Evolutionary conservation across 2,888 invertebrate species (phyloP).

Genomic region (Caenorhabditis sp.): DNA sequence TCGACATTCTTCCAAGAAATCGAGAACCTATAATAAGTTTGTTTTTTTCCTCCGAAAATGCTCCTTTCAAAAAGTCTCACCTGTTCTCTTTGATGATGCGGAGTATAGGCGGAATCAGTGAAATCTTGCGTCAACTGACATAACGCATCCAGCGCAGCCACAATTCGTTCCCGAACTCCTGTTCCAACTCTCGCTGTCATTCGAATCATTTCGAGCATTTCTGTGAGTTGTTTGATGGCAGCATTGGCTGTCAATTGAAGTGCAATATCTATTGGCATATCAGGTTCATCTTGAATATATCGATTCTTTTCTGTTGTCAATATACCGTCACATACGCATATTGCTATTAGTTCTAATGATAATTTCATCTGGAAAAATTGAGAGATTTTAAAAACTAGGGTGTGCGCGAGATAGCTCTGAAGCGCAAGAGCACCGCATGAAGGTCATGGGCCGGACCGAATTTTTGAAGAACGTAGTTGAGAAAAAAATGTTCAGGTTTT

Average conservation of each 20-base stretch:
- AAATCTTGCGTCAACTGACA: slow-evolving; percentile 85
- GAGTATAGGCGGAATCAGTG: slow-evolving; percentile 93
- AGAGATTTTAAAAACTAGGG: too few species aligned
- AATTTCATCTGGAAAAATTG: slow-evolving; percentile 81
- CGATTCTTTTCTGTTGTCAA: slow-evolving; percentile 72
- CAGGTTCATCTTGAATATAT: slow-evolving; percentile 52
- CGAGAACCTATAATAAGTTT: slow-evolving; percentile 80
- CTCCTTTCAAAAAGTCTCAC: background rate
- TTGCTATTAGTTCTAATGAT: slow-evolving; percentile 95
- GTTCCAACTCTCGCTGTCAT: slow-evolving; percentile 80
- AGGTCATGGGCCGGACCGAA: too few species aligned
- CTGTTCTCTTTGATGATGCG: slow-evolving; percentile 93
- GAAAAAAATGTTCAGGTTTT: too few species aligned
- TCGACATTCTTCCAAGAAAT: slow-evolving; percentile 85
- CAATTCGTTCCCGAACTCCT: slow-evolving; percentile 81
- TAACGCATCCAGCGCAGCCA: slow-evolving; percentile 85
- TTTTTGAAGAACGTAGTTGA: too few species aligned
- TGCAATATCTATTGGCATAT: slow-evolving; percentile 72
- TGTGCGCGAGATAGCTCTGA: too few species aligned
- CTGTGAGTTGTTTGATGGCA: slow-evolving; percentile 84
- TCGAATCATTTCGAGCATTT: slow-evolving; percentile 85
- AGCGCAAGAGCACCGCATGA: too few species aligned
- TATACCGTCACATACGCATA: slow-evolving; percentile 95
- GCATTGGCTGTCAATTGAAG: slow-evolving; percentile 78
- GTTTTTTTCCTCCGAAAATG: too few species aligned